phyloP scores from a whole-genome alignment of 2,797 vertebrate genomes.

The Mus spretus region DNA sequence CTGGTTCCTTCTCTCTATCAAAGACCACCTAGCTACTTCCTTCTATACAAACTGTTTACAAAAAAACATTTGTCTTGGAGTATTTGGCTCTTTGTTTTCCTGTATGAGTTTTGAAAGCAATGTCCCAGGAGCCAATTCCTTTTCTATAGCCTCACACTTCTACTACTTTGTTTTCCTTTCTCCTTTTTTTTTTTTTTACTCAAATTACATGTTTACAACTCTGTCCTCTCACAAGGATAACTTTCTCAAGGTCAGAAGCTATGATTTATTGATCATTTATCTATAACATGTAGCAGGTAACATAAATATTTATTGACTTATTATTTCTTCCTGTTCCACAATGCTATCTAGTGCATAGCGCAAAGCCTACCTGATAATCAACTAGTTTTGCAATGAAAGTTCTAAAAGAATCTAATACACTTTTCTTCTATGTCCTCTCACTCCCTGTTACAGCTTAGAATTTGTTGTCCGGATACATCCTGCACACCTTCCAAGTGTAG shows the following conservation, averaged over 20 bases:
- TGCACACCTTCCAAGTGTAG: background rate
- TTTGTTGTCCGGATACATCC: background rate
- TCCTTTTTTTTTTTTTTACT: slow-evolving; percentile 8
- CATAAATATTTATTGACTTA: slow-evolving; percentile 42
- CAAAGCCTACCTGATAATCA: background rate
- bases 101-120: background rate
- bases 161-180: background rate
- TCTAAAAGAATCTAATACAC: background rate
- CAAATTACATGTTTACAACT: background rate
- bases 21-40: background rate
- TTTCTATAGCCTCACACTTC: background rate
- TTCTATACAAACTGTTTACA: background rate
- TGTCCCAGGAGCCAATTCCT: background rate
- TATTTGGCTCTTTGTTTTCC: background rate
- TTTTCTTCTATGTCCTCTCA: background rate
- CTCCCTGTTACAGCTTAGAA: background rate
- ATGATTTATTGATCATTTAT: background rate
- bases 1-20: background rate
- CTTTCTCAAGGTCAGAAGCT: background rate
- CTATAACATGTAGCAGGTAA: background rate
- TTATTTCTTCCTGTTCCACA: background rate
- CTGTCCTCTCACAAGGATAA: slow-evolving; percentile 8
- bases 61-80: background rate
- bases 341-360: background rate
- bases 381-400: background rate